phyloP scores from a whole-genome alignment of 2,888 invertebrate genomes.

The Microctonus aethiopoides region DNA sequence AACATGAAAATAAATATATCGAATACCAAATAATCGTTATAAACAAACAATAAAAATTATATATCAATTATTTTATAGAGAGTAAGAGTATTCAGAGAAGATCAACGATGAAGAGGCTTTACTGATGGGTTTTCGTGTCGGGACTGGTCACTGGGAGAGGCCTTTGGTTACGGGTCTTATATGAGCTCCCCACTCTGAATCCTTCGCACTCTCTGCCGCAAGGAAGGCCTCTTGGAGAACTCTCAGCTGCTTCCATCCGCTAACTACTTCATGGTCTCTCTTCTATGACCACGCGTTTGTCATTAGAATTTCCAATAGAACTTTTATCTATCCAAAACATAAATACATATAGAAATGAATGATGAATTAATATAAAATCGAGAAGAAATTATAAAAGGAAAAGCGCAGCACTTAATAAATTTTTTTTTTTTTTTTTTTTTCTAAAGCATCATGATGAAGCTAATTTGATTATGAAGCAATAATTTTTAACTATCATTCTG shows the following conservation, averaged over 20 bases:
- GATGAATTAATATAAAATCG: neutral
- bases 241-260: slow-evolving; percentile 53
- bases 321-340: too few species aligned
- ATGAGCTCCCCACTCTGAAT: slow-evolving; percentile 64
- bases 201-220: slow-evolving; percentile 39
- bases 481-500: neutral
- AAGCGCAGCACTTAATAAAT: neutral
- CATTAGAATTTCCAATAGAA: too few species aligned
- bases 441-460: neutral
- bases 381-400: neutral
- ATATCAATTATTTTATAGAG: slow-evolving; percentile 24
- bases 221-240: slow-evolving; percentile 59
- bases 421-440: neutral
- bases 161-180: slow-evolving; percentile 65
- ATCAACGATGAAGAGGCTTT: slow-evolving; percentile 59
- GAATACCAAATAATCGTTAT: neutral
- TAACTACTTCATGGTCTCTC: slow-evolving; percentile 22
- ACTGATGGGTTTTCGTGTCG: slow-evolving; percentile 66
- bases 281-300: neutral
- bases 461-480: neutral
- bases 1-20: slow-evolving; percentile 36
- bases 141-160: slow-evolving; percentile 66
- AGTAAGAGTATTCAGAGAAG: slow-evolving; percentile 40
- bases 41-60: neutral
- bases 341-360: neutral